phyloP scores from a whole-genome alignment of 2,797 vertebrate species.

The Muscicapa striata region DNA sequence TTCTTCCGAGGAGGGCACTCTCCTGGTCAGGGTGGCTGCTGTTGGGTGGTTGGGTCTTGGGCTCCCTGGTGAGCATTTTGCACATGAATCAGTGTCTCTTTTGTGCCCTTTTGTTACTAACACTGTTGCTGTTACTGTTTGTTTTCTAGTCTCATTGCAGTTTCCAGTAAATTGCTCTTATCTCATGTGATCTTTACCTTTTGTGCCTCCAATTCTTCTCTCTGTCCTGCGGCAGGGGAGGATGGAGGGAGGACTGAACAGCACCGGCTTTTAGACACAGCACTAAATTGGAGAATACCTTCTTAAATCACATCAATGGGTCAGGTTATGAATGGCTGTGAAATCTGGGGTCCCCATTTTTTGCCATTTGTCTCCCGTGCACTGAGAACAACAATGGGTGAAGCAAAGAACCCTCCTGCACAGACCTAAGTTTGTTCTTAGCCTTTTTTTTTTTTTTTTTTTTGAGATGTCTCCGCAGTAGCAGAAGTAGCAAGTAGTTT shows the following conservation, averaged over 20 bases:
- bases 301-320: background rate
- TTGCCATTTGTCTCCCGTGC: background rate
- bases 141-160: background rate
- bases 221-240: background rate
- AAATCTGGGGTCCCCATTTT: background rate
- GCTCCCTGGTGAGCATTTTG: background rate
- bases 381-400: background rate
- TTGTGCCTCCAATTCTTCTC: background rate
- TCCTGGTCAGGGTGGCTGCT: fast-evolving
- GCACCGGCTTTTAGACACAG: background rate
- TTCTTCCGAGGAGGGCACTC: background rate
- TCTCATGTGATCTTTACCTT: background rate
- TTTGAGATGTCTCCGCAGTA: background rate
- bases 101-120: background rate
- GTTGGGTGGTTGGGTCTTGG: no score
- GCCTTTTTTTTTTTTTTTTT: background rate
- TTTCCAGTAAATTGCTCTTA: background rate
- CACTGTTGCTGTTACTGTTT: background rate
- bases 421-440: background rate
- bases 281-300: background rate
- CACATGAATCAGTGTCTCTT: background rate
- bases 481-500: background rate
- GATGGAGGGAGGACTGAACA: background rate
- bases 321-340: background rate
- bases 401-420: background rate